Percentiles rank a stretch among this genome's conserved stretches.
phyloP scores from a whole-genome alignment of 2,797 vertebrate species.

The Hemitrygon akajei region DNA sequence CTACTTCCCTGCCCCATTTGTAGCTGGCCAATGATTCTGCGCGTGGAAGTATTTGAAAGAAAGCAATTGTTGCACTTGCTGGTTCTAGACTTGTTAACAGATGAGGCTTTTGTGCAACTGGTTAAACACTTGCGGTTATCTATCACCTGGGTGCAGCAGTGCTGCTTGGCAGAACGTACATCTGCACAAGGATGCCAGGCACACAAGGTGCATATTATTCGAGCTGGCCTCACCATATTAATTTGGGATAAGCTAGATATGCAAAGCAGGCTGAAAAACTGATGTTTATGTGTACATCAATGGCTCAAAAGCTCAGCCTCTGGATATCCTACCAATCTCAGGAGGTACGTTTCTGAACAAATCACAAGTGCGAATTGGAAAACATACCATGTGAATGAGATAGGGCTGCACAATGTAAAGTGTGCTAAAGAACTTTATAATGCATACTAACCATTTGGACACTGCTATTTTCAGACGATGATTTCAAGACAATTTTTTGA shows the following conservation, averaged over 20 bases:
- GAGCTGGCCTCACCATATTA: too few relatives aligned
- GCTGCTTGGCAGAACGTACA: not conserved
- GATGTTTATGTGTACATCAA: not conserved
- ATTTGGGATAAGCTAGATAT: not conserved
- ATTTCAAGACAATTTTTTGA: not conserved
- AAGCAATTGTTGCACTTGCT: not conserved
- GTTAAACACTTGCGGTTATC: constrained; percentile 28
- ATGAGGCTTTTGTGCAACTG: not conserved
- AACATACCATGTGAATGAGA: not conserved
- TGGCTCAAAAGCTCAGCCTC: not conserved
- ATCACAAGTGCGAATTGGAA: not conserved
- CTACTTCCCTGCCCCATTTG: not conserved
- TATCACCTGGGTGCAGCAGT: not conserved
- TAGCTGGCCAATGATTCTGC: not conserved
- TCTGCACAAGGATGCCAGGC: not conserved
- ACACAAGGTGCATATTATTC: not conserved
- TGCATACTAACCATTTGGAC: not conserved
- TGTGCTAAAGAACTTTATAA: not conserved
- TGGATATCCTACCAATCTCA: not conserved
- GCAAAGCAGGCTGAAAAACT: not conserved
- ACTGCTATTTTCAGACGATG: not conserved
- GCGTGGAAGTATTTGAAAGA: constrained; percentile 14
- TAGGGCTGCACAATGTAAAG: not conserved
- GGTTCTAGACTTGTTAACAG: constrained; percentile 32
- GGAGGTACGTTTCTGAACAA: not conserved